A percentile compares a stretch with the other conserved stretches of the same genome.
Evolutionary conservation across 2,113 vertebrate species (phyloP).

Genomic region (Macaca nemestrina): DNA sequence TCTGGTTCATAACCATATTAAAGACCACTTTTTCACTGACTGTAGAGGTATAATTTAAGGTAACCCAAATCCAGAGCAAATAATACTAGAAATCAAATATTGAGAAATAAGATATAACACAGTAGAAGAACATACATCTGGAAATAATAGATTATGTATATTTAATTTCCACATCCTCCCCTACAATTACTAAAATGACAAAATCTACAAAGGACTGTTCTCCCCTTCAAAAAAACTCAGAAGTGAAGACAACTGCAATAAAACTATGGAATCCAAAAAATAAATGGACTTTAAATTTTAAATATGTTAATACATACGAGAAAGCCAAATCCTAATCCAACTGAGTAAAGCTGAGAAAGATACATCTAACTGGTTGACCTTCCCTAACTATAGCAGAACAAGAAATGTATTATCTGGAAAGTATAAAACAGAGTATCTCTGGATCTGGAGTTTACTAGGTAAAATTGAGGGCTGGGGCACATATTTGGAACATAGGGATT

Average conservation of each 20-base stretch:
- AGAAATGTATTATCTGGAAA: constrained; percentile 21
- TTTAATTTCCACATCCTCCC: not conserved
- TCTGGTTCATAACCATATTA: not conserved
- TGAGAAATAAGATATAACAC: not conserved
- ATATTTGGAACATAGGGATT: not conserved
- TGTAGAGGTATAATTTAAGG: not conserved
- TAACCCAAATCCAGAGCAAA: constrained; percentile 9
- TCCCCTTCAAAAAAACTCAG: not conserved
- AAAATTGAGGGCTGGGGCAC: not conserved
- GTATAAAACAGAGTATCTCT: constrained; percentile 18
- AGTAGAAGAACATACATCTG: not conserved
- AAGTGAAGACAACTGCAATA: not conserved
- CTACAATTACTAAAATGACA: not conserved
- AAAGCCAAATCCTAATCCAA: not conserved
- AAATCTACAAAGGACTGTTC: not conserved
- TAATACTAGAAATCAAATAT: constrained; percentile 23
- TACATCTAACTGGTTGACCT: not conserved
- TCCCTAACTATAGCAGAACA: not conserved
- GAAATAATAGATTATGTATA: not conserved
- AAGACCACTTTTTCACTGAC: not conserved
- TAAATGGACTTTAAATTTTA: not conserved
- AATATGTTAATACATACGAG: not conserved
- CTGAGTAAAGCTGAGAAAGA: constrained; percentile 5
- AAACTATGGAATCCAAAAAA: not conserved
- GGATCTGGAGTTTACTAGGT: not conserved